These are phyloP conservation scores for Dicyrtomina minuta DNA, from an alignment of 2,888 invertebrate species.

Conservation along the genomic window DNA sequence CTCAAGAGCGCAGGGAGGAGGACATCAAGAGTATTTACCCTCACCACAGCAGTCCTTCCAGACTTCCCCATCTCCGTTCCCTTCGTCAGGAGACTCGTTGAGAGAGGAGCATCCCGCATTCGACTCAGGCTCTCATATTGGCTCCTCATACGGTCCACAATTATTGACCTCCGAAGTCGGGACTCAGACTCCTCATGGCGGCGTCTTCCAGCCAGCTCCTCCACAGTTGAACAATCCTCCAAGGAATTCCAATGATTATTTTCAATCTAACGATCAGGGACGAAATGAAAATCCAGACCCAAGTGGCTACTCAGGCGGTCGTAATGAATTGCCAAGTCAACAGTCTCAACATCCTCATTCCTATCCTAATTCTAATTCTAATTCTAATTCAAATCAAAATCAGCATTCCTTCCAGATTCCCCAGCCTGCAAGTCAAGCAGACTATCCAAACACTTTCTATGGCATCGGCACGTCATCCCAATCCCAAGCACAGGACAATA, in stretches of 20 bases:
- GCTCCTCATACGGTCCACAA: background rate
- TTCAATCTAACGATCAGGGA: background rate
- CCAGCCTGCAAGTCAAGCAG: background rate
- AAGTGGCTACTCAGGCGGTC: conserved; percentile 2
- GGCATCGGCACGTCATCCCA: background rate
- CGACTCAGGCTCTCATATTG: background rate
- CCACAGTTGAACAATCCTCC: background rate
- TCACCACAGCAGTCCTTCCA: too few relatives aligned
- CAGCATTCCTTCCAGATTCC: conserved; percentile 2
- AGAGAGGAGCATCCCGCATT: background rate
- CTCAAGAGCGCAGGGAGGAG: background rate
- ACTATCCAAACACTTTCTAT: background rate
- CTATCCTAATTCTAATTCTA: background rate
- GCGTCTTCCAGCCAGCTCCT: background rate
- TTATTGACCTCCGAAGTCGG: background rate
- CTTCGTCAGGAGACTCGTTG: background rate
- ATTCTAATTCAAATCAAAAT: background rate
- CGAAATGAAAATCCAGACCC: conserved; percentile 18
- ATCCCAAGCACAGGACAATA: background rate
- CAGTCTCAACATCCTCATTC: background rate
- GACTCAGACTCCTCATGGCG: background rate
- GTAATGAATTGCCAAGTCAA: conserved; percentile 16
- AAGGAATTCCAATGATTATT: conserved; percentile 7
- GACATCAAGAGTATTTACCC: conserved; percentile 4
- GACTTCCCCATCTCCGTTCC: background rate